phyloP scores from a whole-genome alignment of 2,113 vertebrate species.

The Aptenodytes patagonicus region DNA sequence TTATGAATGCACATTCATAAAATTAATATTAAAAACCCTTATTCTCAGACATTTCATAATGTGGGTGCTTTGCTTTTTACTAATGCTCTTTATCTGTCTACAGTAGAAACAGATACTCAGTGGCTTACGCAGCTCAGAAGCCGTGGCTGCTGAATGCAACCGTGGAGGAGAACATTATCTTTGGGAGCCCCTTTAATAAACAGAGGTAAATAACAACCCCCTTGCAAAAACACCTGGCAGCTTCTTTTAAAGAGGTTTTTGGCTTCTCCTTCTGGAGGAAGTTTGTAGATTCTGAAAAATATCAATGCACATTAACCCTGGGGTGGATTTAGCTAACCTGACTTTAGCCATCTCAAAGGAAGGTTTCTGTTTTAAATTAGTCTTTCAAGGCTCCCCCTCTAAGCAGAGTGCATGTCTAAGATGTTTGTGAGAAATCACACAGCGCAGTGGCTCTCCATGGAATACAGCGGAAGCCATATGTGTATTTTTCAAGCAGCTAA shows the following conservation, averaged over 20 bases:
- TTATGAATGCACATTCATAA: not conserved
- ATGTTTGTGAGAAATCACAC: not conserved
- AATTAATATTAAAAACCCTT: not conserved
- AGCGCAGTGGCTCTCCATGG: not conserved
- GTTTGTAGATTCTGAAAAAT: not conserved
- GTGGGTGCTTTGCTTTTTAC: not conserved
- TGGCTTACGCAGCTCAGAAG: constrained; percentile 96
- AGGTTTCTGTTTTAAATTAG: not conserved
- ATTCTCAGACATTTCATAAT: not conserved
- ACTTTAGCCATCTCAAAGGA: not conserved
- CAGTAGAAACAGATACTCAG: constrained; percentile 91
- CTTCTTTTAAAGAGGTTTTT: not conserved
- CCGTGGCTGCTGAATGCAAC: constrained; percentile 97
- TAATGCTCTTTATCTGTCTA: not conserved
- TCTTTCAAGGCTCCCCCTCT: not conserved
- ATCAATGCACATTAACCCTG: not conserved
- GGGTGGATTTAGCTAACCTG: not conserved
- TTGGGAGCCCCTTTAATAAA: constrained; percentile 92
- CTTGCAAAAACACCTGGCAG: not conserved
- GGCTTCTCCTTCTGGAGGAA: not conserved
- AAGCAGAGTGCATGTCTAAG: not conserved
- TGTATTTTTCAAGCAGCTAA: not conserved
- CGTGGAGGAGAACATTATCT: constrained; percentile 96
- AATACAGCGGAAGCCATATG: not conserved
- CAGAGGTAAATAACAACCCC: constrained; percentile 80